These are phyloP conservation scores for Trachelus stipa DNA, from an alignment of 2,888 invertebrate species.

Conservation along the genomic window DNA sequence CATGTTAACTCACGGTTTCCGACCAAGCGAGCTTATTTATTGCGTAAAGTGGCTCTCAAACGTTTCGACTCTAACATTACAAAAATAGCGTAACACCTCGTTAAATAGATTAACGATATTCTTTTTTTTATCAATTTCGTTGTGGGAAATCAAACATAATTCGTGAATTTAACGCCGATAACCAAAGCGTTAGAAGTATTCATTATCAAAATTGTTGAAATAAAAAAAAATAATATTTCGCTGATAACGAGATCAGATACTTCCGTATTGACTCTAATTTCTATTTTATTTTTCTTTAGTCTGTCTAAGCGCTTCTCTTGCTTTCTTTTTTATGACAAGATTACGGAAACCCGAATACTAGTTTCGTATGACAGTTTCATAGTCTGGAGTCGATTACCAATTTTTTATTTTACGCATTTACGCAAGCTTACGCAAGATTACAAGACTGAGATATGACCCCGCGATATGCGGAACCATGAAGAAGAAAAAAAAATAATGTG, in stretches of 20 bases:
- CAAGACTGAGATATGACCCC: neutral
- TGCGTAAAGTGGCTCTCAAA: conserved; percentile 28
- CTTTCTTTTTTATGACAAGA: neutral
- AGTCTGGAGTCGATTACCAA: neutral
- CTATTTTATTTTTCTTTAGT: neutral
- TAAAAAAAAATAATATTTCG: neutral
- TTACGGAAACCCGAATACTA: neutral
- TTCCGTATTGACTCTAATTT: neutral
- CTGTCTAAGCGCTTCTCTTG: neutral
- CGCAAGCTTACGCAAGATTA: neutral
- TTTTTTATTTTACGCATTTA: neutral
- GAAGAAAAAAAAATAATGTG: neutral
- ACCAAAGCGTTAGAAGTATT: neutral
- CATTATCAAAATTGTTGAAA: neutral
- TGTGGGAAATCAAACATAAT: neutral
- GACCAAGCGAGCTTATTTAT: conserved; percentile 37
- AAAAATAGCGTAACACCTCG: neutral
- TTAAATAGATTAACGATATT: neutral
- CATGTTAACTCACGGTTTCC: neutral
- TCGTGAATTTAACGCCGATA: neutral
- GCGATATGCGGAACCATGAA: neutral
- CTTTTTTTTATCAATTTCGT: neutral
- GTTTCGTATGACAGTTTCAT: neutral
- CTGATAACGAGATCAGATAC: neutral
- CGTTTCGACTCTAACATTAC: conserved; percentile 4